Percentiles rank a stretch among this genome's conserved stretches.
Evolutionary conservation across 1,140 invertebrate genomes (phyloP).

Genomic region (Megalopta genalis): DNA sequence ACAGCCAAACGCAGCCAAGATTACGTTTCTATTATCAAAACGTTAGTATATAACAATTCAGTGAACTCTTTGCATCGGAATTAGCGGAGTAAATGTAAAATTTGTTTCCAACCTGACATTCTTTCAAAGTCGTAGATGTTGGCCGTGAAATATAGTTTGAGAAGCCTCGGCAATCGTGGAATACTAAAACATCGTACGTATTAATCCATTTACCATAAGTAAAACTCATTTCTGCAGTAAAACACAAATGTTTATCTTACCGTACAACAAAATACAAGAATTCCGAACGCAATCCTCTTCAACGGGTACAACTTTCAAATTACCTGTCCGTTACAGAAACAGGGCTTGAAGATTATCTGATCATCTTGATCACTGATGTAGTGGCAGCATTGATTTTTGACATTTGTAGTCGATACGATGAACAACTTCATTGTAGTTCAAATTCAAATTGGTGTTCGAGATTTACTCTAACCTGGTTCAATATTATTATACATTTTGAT

Average conservation of each 20-base stretch:
- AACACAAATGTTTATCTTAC: neutral
- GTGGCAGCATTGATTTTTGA: conserved; percentile 18
- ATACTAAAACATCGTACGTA: conserved; percentile 18
- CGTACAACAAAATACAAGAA: neutral
- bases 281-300: too few species aligned
- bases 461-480: neutral
- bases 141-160: conserved; percentile 1
- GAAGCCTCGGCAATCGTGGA: neutral
- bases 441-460: conserved; percentile 2
- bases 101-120: neutral
- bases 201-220: neutral
- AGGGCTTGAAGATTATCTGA: neutral
- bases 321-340: neutral
- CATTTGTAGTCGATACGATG: neutral
- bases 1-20: neutral
- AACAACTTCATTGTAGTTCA: conserved; percentile 7
- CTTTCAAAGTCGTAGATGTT: conserved; percentile 11
- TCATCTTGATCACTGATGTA: neutral
- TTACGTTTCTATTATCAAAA: neutral
- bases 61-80: neutral
- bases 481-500: neutral
- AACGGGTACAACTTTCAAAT: neutral
- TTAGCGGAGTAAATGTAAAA: neutral
- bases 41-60: neutral
- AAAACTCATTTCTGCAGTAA: neutral